Evolutionary conservation across 1,140 invertebrate genomes (phyloP), one percentile per base, ranked within the genome.

Genomic region (Tenebrio molitor): DNA sequence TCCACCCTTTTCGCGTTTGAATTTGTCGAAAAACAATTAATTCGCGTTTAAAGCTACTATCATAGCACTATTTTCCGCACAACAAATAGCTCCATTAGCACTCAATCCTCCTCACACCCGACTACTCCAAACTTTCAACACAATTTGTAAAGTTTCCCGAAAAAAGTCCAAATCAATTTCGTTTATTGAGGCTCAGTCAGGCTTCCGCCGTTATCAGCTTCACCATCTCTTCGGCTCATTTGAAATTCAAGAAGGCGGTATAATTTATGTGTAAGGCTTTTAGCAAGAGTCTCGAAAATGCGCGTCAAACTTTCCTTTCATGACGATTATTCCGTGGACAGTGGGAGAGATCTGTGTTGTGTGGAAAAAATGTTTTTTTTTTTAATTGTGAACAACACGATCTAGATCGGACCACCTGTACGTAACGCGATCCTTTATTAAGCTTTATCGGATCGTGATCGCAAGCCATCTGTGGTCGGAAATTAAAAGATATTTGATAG

Each of bases 51-150:
- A n/a, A 58, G 50, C 2, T n/a, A 19, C 46, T 29, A 58, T 58
- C 10, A 58, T 39, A 7, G 36, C 50, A 58, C 50, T 34, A 58
- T 34, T 58, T 58, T 33, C 23, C 50, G 50, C 21, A n/a, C 41
- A 66, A 71, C 67, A 74, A 74, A 74, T 74, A 67, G 68, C 68
- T 71, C 72, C 72, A 74, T 74, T 74, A 74, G 68, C 72, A 74
- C 68, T 62, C 72, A 74, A 74, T 74, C 44, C 58, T n/a, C 10
- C 58, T 14, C 53, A 66, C 19, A 72, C 64, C n/a, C 42, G 42
- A 68, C 71, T 53, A 33, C 68, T 74, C 62, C 62, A 70, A 74
- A 74, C 67, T 74, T 74, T 74, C 67, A 64, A 70, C 63, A 70
- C 68, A 74, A 74, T 71, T 74, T 74, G 72, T 74, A 74, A 62